phyloP scores from a whole-genome alignment of 1,140 invertebrate genomes.

The Penaeus japonicus region DNA sequence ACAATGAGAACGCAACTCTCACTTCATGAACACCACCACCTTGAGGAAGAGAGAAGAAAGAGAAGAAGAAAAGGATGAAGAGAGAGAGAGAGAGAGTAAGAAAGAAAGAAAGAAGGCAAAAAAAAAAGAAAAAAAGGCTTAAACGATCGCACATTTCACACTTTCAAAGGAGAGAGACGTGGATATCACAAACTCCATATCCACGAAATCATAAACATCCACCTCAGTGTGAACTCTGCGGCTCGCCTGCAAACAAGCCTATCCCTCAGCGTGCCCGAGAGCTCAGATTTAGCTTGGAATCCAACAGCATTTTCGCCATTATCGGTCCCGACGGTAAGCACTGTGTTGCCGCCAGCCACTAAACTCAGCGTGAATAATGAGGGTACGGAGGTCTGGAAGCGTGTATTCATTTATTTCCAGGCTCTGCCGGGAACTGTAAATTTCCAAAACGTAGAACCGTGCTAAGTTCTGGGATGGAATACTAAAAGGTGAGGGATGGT shows the following conservation, averaged over 20 bases:
- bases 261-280: neutral
- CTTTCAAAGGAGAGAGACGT: conserved; percentile 28
- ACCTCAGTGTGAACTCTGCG: neutral
- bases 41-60: neutral
- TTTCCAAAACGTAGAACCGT: conserved; percentile 25
- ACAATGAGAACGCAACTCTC: too few species aligned
- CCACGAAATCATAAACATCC: neutral
- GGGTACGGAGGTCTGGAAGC: conserved; percentile 37
- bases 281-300: neutral
- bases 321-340: conserved; percentile 3
- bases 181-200: conserved; percentile 35
- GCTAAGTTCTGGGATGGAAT: conserved; percentile 44
- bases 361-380: conserved; percentile 36
- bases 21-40: too few species aligned
- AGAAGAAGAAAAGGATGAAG: neutral
- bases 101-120: neutral
- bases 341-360: conserved; percentile 30
- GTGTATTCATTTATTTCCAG: conserved; percentile 49
- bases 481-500: conserved; percentile 44
- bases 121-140: neutral
- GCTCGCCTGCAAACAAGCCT: neutral
- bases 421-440: conserved; percentile 41
- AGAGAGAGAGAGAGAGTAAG: neutral
- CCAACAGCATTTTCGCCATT: neutral
- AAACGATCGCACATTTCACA: conserved; percentile 26